Evolutionary conservation across 1,140 invertebrate genomes (phyloP), one percentile per base, ranked within the genome.

Genomic region (Solenopsis fugax): DNA sequence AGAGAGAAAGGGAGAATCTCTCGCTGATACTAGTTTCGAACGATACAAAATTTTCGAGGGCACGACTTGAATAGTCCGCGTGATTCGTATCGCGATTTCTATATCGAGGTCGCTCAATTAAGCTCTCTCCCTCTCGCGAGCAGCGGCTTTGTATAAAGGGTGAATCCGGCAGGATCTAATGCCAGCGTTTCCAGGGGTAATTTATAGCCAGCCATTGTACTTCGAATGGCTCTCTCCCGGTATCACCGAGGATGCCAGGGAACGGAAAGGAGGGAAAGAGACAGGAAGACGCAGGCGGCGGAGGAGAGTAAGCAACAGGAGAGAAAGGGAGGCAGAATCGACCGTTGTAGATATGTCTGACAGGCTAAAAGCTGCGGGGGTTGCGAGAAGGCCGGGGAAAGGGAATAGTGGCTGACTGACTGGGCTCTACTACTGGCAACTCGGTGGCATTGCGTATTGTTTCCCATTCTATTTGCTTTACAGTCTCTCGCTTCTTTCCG

Each of bases 81-180:
- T 21, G 58, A 77, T 64, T 67, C 52, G 87, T 73, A 67, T 88
- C 73, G 82, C 81, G 81, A 64, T 77, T 76, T 18, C 56, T 76
- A 76, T 91, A 92, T 92, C 87, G 87, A 87, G 84, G 77, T 87
- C 81, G 80, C 85, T 92, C 88, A 85, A 92, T 92, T 92, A 92
- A 91, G 80, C 24, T 18, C 13, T 48, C 58, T 21, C 18, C n/a
- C 41, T 78, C 76, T 65, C 58, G 45, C 88, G 85, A 72, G 80
- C 45, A 84, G 48, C 60, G 34, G 84, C 81, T 87, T 87, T 90
- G 67, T 87, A 92, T 91, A 91, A 92, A 92, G 91, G 90, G 85
- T 89, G 80, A 92, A 91, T 90, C 91, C 90, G 64, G 82, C 56
- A 85, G 90, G 86, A 89, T 92, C 89, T 92, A 92, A 91, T 91